These are phyloP conservation scores for Datnioides undecimradiatus DNA, from an alignment of 2,113 vertebrate genomes.

Conservation along the genomic window DNA sequence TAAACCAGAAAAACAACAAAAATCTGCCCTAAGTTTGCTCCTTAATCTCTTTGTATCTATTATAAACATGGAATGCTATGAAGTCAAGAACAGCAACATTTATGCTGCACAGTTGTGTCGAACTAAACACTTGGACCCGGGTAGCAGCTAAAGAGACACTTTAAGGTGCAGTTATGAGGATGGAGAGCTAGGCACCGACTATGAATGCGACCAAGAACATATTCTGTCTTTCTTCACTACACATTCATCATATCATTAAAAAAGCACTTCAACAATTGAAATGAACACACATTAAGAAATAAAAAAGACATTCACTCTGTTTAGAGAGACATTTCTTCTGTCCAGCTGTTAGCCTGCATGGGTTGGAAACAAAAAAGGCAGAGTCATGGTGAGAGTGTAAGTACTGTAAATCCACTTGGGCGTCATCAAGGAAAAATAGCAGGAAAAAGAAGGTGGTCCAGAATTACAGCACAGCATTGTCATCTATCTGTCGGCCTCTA, in stretches of 20 bases:
- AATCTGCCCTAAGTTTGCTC: conserved; percentile 14
- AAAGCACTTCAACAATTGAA: conserved; percentile 42
- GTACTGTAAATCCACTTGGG: conserved; percentile 51
- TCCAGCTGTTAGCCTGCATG: conserved; percentile 30
- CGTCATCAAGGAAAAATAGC: conserved; percentile 26
- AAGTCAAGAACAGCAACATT: conserved; percentile 70
- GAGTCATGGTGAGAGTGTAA: conserved; percentile 27
- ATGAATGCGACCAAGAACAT: conserved; percentile 35
- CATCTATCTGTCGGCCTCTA: conserved; percentile 25
- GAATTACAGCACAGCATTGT: conserved; percentile 37
- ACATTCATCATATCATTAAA: conserved; percentile 40
- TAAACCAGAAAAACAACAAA: conserved; percentile 24
- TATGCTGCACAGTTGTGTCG: conserved; percentile 55
- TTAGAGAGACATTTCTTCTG: conserved; percentile 36
- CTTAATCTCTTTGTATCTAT: conserved; percentile 35
- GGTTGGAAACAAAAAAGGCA: conserved; percentile 36
- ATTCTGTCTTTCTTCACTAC: conserved; percentile 23
- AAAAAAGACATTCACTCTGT: conserved; percentile 63
- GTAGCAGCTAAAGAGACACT: conserved; percentile 42
- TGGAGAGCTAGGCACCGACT: conserved; percentile 49
- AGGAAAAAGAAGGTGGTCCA: conserved; percentile 23
- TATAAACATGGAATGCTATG: conserved; percentile 80
- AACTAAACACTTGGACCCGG: conserved; percentile 24
- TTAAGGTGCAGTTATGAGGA: conserved; percentile 38
- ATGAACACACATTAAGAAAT: conserved; percentile 37